Evolutionary conservation across 1,140 invertebrate species (phyloP), one percentile per base, ranked within the genome.

Genomic region (Drosophila busckii): DNA sequence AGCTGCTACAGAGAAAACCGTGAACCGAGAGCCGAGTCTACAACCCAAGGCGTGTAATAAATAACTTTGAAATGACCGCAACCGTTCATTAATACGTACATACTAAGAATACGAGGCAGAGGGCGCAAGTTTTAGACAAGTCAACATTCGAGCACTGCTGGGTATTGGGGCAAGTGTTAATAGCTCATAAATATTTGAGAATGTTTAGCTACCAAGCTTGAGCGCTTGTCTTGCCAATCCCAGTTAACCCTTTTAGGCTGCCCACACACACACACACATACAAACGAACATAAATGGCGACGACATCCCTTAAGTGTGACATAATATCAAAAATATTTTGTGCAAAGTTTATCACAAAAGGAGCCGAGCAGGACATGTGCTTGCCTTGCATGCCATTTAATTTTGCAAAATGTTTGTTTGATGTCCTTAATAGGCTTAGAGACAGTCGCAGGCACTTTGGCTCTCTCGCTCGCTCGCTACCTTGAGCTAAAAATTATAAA

Each of bases 391-490:
- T 70, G 76, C 70, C 75, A 83, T 82, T 82, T 82, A 82, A 82
- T 82, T 82, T 83, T 82, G 76, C 75, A 82, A 82, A 82, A 82
- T 83, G 75, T 82, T 82, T 82, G 75, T 82, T 82, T 82, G 76
- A 82, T 82, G 76, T 83, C 70, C 75, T 83, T 82, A 82, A 82
- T 82, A 82, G 75, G 75, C 75, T 82, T 82, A 82, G 76, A 59
- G 70, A 58, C 45, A 61, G 42, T 41, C 26, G 12, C 20, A 7
- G 22, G 25, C 50, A 10, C 17, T 10, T 13, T 44, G 16, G 16
- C 34, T 37, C 20, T 37, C n/a, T 19, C 32, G 4, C n/a, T 17
- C 32, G 10, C 28, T 19, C 20, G 4, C 44, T 78, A 58, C 25
- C 46, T 64, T 59, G 64, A 48, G 46, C 68, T 20, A 75, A 66